Evolutionary conservation across 2,888 invertebrate genomes (phyloP), one percentile per base, ranked within the genome.

Genomic region (Alsophila aescularia): DNA sequence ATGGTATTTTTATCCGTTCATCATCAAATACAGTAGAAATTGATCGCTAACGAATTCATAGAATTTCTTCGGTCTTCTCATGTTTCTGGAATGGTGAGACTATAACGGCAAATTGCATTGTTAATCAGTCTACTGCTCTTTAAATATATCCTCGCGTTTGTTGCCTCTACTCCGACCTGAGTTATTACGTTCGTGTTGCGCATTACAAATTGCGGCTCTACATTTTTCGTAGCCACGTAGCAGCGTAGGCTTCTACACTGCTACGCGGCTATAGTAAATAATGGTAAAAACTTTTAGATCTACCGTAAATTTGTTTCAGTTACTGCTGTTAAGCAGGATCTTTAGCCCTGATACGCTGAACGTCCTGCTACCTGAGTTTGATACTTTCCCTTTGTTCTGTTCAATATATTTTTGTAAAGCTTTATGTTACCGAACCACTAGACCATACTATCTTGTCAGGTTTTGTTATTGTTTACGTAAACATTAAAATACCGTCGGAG

Each of bases 121-220:
- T 79, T 80, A 77, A 80, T 81, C 81, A 70, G 72, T 52, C 61
- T 56, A 60, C 64, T 62, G 66, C 66, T 73, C 75, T 77, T 77
- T 76, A 79, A 80, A 83, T 83, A 81, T 77, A 81, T 82, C 73
- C 73, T 70, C 61, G 67, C 66, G 67, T 69, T 69, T 69, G 71
- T 74, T 67, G 70, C 68, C 73, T 65, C 66, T 67, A 69, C 69
- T 70, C 70, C 70, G 64, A 66, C 77, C 76, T 83, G 81, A 85
- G 77, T 83, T 85, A 85, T 84, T 78, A 76, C 73, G 67, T 79
- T 75, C 83, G 85, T 81, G 85, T 77, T 70, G 69, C 61, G 83
- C 75, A 79, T 83, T 76, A 74, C 73, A 77, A 81, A 77, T 75
- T 62, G 65, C 57, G 50, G 55, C 62, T 69, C 73, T 69, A 73